Conservation (phyloP, 2,113 vertebrate species). For the Zosterops pallidus region DNA sequence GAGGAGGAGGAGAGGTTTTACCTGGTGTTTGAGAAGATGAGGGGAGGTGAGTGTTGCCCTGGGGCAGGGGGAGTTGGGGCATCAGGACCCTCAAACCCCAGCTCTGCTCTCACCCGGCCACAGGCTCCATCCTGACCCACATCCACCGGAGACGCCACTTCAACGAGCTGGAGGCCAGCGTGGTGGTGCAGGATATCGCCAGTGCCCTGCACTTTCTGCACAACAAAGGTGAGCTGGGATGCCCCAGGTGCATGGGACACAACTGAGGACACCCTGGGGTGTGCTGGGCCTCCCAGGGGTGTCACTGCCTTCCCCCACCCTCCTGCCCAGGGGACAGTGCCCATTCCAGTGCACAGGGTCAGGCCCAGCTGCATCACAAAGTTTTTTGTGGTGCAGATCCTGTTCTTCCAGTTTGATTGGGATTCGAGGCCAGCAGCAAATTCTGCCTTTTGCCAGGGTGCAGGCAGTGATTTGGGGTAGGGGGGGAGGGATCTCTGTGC, state of each 20-base stretch:
- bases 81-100: neutral
- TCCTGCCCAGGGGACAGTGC: neutral
- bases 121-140: conserved; percentile 94
- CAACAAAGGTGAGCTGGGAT: conserved; percentile 85
- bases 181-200: conserved; percentile 95
- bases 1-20: conserved; percentile 98
- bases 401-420: neutral
- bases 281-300: neutral
- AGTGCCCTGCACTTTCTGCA: conserved; percentile 95
- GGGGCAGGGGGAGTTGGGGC: accelerated
- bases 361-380: neutral
- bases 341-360: neutral
- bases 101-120: accelerated
- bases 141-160: conserved; percentile 93
- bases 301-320: neutral
- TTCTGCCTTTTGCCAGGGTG: neutral
- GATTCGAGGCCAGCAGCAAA: neutral
- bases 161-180: conserved; percentile 92
- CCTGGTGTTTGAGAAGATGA: conserved; percentile 97
- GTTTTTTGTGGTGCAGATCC: neutral
- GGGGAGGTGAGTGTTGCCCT: conserved; percentile 79
- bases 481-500: neutral
- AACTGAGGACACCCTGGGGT: neutral
- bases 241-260: neutral
- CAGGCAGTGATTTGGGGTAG: neutral